Conservation (phyloP, 2,888 invertebrate genomes). For the Lasioglossum marginatum region DNA sequence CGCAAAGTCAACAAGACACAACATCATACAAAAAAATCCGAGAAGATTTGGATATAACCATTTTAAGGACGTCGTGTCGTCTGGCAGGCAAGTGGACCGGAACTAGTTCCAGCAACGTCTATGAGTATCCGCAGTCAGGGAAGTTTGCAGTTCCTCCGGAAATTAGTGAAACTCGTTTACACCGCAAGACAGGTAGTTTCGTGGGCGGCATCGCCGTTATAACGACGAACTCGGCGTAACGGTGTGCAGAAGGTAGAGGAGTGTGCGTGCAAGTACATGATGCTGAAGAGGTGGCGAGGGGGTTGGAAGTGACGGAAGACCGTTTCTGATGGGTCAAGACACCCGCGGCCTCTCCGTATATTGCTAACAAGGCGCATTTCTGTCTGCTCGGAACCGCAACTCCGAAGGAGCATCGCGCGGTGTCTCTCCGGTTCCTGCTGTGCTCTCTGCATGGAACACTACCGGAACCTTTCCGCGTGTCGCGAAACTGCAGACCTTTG, state of each 20-base stretch:
- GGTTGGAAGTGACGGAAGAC: constrained; percentile 14
- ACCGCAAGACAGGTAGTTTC: constrained; percentile 69
- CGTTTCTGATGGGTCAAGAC: constrained; percentile 53
- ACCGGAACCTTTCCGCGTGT: background rate
- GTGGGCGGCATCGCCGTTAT: constrained; percentile 61
- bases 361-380: constrained; percentile 67
- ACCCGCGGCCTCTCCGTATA: constrained; percentile 43
- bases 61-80: background rate
- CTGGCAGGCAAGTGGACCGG: constrained; percentile 22
- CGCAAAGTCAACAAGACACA: too few relatives aligned
- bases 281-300: background rate
- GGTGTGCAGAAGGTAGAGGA: background rate
- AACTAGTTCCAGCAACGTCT: constrained; percentile 41
- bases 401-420: constrained; percentile 43
- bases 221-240: constrained; percentile 54
- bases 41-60: too few relatives aligned
- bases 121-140: constrained; percentile 52
- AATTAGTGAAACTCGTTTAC: constrained; percentile 74
- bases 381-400: constrained; percentile 35
- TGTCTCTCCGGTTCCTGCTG: background rate
- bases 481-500: constrained; percentile 50
- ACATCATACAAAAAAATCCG: too few relatives aligned
- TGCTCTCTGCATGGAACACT: background rate
- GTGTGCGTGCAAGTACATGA: constrained; percentile 20
- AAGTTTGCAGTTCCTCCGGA: constrained; percentile 62